phyloP scores from a whole-genome alignment of 35 echinoderm and acorn worm genomes.

The Ophiothrix spiculata region DNA sequence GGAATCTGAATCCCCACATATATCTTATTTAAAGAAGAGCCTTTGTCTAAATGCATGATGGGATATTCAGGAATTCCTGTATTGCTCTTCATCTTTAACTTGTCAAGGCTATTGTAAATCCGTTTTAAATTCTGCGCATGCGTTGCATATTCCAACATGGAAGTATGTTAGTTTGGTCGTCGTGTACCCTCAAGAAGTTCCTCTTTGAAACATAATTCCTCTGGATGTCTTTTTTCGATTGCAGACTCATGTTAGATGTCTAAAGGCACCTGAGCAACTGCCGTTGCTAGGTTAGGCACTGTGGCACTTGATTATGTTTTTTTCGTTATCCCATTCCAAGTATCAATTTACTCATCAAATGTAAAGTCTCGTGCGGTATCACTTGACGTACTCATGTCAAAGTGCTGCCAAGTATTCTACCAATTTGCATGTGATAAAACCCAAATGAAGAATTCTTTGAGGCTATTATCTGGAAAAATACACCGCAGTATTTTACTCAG shows the following conservation, averaged over 20 bases:
- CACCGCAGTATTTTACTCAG: no score
- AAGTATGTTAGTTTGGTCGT: background rate
- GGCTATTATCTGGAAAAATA: no score
- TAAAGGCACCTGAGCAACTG: background rate
- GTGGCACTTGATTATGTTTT: no score
- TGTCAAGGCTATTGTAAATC: background rate
- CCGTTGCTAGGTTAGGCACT: background rate
- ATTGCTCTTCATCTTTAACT: background rate
- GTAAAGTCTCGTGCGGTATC: no score
- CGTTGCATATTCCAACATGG: background rate
- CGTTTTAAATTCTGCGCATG: background rate
- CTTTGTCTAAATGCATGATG: background rate
- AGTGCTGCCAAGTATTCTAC: no score
- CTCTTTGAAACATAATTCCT: background rate
- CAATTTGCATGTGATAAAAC: no score
- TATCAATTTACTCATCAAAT: no score
- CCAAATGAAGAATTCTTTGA: no score
- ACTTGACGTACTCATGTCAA: no score
- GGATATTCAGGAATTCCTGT: background rate
- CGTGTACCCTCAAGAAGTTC: background rate
- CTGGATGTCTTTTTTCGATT: background rate
- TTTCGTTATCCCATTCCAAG: no score
- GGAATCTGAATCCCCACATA: background rate
- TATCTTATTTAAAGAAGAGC: background rate
- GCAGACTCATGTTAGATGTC: background rate